Base-by-base conservation (phyloP, 2,113 vertebrate genomes). In the Daubentonia madagascariensis region DNA sequence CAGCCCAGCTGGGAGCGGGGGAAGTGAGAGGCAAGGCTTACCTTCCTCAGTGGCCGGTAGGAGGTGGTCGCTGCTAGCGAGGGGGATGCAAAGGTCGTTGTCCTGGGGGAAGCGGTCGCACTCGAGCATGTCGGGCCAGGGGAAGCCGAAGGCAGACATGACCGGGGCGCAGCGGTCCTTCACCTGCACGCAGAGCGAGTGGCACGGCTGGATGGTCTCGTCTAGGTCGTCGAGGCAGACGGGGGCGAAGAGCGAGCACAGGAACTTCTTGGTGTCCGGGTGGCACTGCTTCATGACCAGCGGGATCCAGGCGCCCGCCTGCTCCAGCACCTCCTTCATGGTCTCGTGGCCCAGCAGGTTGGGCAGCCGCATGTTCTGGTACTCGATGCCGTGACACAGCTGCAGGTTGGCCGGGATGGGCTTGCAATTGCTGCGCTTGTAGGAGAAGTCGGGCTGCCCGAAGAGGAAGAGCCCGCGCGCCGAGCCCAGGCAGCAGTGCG, bases 301-400 rank as follows among this genome's bases (percentile, higher is more conserved):
- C 14, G 99, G 99, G 98, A 99, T 99, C 99, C 99, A 99, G 65
- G 99, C 99, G 70, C 99, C 99, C 22, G 99, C 99, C 97, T 99
- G 99, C 98, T 99, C 99, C 98, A 99, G 98, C 89, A 99, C 99
- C 97, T 99, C 99, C 85, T 99, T 99, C 99, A 99, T 99, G 92
- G 99, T 99, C 97, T 99, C 99, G 97, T 99, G 99, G 17, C 99
- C 99, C 96, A 99, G 99, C 94, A 99, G 99, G 98, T 99, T 99
- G 96, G 99, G 99, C 96, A 99, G 99, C 96, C 99, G 98, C 99
- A 99, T 99, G 98, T 99, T 99, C 73, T 99, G 98, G 98, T 99
- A 99, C 98, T 99, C 99, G 72, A 99, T 99, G 76, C 99, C 99
- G 91, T 99, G 99, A 98, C 99, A 99, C 88, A 99, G 98, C 65